Base-by-base conservation (phyloP, 1,140 invertebrate genomes). In the Lutraria rhynchaena region DNA sequence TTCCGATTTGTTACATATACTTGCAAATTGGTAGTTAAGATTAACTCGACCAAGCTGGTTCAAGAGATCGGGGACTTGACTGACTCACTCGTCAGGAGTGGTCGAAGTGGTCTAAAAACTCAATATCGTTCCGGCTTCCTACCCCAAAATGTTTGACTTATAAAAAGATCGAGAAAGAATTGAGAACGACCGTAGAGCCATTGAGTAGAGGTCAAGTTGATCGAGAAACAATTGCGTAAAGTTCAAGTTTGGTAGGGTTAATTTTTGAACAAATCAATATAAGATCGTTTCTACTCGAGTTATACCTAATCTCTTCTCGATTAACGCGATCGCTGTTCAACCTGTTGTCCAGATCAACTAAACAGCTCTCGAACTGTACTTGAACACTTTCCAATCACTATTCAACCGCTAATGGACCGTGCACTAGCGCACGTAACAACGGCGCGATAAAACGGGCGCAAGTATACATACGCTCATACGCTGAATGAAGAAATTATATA, bases 321-420 rank as follows among this genome's bases (percentile, higher is more conserved):
- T 57, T 57, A 57, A 57, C 19, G 44, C 22, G 55, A 57, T 22
- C 22, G 11, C 22, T 57, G 55, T 57, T 57, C 55, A 22, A 57
- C 24, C 24, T 57, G 55, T 57, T 57, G 55, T 57, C 55, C 55
- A 57, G 55, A 57, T 57, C 55, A 57, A 57, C 22, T 57, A 9
- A 7, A 57, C 22, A 9, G 17, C 22, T 57, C 7, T 9, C 24
- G 7, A 27, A 22, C 55, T 22, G 55, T 22, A 57, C 22, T 22
- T 27, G 55, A 57, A 13, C 55, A 19, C 24, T 57, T 57, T 22
- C 22, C 24, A 22, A 9, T 57, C 55, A 57, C 9, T 57, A 57
- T 22, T 22, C 9, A 7, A 22, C 55, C 17, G 55, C 55, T 57
- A 22, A 57, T 9, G 19, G 55, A 57, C 55, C 55, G 22, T 57